Percentiles rank a stretch among this genome's conserved stretches.
Evolutionary conservation across 2,797 vertebrate genomes (phyloP).

Genomic region (Neostethus bicornis): DNA sequence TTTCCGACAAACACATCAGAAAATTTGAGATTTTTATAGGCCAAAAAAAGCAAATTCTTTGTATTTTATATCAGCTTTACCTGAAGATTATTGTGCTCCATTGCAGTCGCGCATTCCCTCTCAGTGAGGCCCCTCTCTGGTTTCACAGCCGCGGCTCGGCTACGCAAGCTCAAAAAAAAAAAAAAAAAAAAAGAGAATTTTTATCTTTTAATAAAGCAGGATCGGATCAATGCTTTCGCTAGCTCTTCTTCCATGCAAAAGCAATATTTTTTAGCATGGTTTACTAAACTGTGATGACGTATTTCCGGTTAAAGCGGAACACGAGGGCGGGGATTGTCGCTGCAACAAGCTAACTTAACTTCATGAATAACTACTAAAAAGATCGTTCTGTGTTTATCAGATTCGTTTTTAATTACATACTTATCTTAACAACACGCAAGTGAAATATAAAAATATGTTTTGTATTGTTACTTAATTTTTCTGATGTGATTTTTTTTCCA

Average conservation of each 20-base stretch:
- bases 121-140: conserved; percentile 77
- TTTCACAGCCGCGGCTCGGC: conserved; percentile 84
- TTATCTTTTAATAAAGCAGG: conserved; percentile 67
- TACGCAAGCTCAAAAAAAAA: conserved; percentile 67
- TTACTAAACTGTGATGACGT: conserved; percentile 50
- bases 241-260: conserved; percentile 69
- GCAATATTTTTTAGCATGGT: conserved; percentile 51
- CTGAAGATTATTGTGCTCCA: conserved; percentile 87
- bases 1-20: conserved; percentile 31
- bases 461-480: too few species aligned
- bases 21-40: neutral
- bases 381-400: too few species aligned
- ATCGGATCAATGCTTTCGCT: conserved; percentile 81
- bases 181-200: neutral
- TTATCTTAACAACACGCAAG: too few species aligned
- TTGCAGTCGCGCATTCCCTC: conserved; percentile 85
- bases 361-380: neutral
- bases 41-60: conserved; percentile 42
- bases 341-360: conserved; percentile 1
- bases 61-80: conserved; percentile 74
- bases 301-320: conserved; percentile 47
- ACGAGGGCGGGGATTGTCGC: conserved; percentile 40
- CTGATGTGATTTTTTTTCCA: too few species aligned
- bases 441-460: too few species aligned
- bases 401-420: too few species aligned